These are phyloP conservation scores for Xiphophorus birchmanni DNA, from an alignment of 2,797 vertebrate genomes.

Conservation along the genomic window DNA sequence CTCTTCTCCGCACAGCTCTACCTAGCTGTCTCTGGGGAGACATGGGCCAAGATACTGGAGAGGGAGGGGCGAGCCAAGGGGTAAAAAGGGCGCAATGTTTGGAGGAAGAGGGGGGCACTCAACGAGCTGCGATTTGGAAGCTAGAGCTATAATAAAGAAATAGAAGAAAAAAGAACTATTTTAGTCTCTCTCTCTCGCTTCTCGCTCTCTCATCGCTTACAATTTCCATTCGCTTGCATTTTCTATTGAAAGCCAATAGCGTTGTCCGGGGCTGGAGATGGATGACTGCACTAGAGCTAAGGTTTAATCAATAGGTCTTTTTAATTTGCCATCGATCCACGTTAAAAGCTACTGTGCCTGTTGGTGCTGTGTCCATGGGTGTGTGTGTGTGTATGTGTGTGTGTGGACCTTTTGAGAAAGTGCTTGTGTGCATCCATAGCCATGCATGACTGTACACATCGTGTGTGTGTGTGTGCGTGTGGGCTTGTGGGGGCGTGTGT, in stretches of 20 bases:
- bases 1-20: conserved; percentile 56
- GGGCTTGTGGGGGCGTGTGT: conserved; percentile 9
- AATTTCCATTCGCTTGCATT: conserved; percentile 89
- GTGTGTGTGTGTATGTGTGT: not conserved
- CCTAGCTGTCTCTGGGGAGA: conserved; percentile 68
- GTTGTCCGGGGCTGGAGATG: conserved; percentile 82
- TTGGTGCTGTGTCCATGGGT: conserved; percentile 47
- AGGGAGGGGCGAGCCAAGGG: conserved; percentile 17
- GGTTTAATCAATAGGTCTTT: conserved; percentile 90
- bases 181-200: conserved; percentile 23
- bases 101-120: conserved; percentile 22
- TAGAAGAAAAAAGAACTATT: conserved; percentile 50
- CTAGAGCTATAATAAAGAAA: conserved; percentile 63
- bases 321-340: conserved; percentile 88
- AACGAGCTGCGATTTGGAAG: conserved; percentile 69
- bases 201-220: conserved; percentile 73
- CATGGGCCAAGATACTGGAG: conserved; percentile 43
- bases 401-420: conserved; percentile 3
- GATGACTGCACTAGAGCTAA: conserved; percentile 87
- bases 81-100: conserved; percentile 18
- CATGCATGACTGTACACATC: not conserved
- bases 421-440: conserved; percentile 11
- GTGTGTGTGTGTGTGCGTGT: conserved; percentile 25
- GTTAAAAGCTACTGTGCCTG: conserved; percentile 86
- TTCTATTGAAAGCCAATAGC: conserved; percentile 88